Base-by-base conservation (phyloP, 35 echinoderm and acorn worm genomes). In the Holothuria glaberrima region DNA sequence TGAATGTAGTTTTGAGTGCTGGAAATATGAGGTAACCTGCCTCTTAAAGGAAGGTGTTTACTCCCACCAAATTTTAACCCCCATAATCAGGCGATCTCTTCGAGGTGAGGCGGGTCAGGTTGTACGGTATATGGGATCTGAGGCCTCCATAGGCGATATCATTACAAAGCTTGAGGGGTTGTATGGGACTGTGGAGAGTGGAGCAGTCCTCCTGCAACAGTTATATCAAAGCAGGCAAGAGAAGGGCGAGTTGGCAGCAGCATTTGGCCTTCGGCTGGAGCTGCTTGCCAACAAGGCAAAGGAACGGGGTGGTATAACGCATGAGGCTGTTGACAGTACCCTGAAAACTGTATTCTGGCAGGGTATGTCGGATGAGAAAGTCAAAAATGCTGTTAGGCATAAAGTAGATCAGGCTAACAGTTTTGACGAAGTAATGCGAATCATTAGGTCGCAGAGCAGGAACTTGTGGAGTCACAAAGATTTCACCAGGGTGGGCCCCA, bases 131-230 rank as follows among this genome's bases (percentile, higher is more conserved):
- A 27, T 88, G 9, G 86, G 62, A 20, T 1, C 86, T 16, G 6
- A 86, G 20, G 20, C 71, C 18, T 9, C 27, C 4, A 41, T 75
- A 5, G 7, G 7, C 3, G 71, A 41, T 4, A 75, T 75, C 20
- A 2, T 75, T 4, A 29, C 4, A 2, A 75, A 75, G 20, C 20
- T 75, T 4, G 26, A 32, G 4, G 35, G 26, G 17, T 4, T 30
- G 4, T 75, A 32, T 75, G 71, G 71, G 4, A 75, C 71, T 20
- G 71, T 75, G 5, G 35, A 75, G 71, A 75, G 71, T 75, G 71
- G 71, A 4, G 5, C 71, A 6, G 71, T 75, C 3, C 27, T 75
- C 3, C 71, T 75, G 6, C 71, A 75, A 30, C 71, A 75, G 71
- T 5, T 30, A 19, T 75, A 75, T 29, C 35, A 9, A 6, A 32